Conservation (phyloP, 2,888 invertebrate genomes). For the Formica aserva region DNA sequence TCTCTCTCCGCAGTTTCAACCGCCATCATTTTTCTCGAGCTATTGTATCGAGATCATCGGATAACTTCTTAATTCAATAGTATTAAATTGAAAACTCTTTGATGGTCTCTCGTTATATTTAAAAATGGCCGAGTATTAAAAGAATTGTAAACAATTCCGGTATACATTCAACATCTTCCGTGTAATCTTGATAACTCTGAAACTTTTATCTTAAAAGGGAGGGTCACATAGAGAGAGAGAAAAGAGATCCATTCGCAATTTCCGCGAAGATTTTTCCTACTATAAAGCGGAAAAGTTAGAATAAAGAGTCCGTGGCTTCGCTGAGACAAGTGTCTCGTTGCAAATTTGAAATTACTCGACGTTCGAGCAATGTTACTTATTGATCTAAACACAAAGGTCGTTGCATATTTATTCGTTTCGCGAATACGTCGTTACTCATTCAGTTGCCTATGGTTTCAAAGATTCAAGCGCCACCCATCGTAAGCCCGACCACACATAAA, state of each 20-base stretch:
- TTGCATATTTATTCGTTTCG: constrained; percentile 1
- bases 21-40: neutral
- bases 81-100: neutral
- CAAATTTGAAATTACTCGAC: neutral
- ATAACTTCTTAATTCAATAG: neutral
- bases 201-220: constrained; percentile 1
- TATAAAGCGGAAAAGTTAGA: neutral
- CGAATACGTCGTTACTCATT: constrained; percentile 5
- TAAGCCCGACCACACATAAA: neutral
- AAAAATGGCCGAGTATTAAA: neutral
- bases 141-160: neutral
- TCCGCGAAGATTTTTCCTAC: neutral
- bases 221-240: neutral
- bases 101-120: neutral
- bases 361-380: constrained; percentile 1
- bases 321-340: constrained; percentile 3
- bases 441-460: neutral
- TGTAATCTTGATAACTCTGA: neutral
- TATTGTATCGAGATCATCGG: neutral
- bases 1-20: neutral
- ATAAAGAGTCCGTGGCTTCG: neutral
- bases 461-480: neutral
- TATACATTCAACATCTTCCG: neutral
- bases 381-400: constrained; percentile 4
- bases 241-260: neutral